Base-by-base conservation (phyloP, 1,140 invertebrate species). In the Macrotrachela quadricornifera region DNA sequence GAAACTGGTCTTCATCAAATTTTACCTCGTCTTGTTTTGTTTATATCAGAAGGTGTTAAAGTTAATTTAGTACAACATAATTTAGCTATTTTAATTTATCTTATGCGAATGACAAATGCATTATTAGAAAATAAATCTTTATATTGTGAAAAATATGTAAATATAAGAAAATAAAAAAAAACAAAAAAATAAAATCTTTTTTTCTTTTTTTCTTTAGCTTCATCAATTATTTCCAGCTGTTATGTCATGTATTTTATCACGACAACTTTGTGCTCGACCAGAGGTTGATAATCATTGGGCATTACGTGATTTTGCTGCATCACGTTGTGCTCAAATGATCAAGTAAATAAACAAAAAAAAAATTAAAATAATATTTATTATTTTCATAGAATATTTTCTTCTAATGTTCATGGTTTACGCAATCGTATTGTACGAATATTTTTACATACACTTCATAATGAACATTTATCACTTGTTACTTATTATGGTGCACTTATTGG, bases 211-310 rank as follows among this genome's bases (percentile, higher is more conserved):
- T 47, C 17, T 21, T 55, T 63, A 95, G 87, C 73, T 97, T 13
- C 92, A 99, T 67, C 88, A 96, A 69, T 69, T 99, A 49, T 84
- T 97, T 58, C 92, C 92, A 4, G 85, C 90, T 11, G 86, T 99
- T 10, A 80, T 82, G 43, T 94, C 90, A 0, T 99, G 92, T 67
- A 91, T 97, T 60, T 84, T 99, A 1, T 90, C 87, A 46, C 81
- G 85, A 60, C 88, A 95, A 68, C 71, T 97, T 10, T 97, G 92
- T 66, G 78, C 84, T 71, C 75, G 88, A 50, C 91, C 90, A 0
- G 91, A 96, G 65, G 76, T 83, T 57, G 91, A 99, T 64, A 97
- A 97, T 69, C 92, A 99, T 68, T 99, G 90, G 90, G 91, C 91
- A 0, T 68, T 99, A n/a, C 71, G 94, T 43, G 91, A 97, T 68